These are phyloP conservation scores for Drosophila emarginata DNA, from an alignment of 2,888 invertebrate genomes.

Conservation along the genomic window DNA sequence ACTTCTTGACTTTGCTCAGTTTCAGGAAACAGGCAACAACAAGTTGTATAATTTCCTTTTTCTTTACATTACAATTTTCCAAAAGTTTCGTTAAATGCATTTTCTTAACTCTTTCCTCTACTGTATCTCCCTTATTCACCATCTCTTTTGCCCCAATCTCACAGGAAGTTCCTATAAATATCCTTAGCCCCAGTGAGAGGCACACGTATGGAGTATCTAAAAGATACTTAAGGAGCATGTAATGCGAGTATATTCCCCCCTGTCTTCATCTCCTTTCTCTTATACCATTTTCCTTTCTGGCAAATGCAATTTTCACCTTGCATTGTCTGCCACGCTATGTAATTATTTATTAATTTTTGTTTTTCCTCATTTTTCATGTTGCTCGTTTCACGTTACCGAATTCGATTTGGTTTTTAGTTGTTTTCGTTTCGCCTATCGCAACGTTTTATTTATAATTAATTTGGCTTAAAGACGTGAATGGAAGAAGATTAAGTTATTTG, in stretches of 20 bases:
- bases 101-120: constrained; percentile 18
- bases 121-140: background rate
- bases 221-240: constrained; percentile 61
- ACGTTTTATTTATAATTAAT: constrained; percentile 37
- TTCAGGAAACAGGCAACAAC: constrained; percentile 31
- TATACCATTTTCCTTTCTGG: background rate
- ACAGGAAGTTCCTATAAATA: constrained; percentile 58
- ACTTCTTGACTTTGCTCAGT: constrained; percentile 57
- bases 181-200: constrained; percentile 34
- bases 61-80: constrained; percentile 44
- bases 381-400: constrained; percentile 14
- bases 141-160: background rate
- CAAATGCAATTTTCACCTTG: constrained; percentile 64
- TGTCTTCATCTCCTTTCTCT: background rate
- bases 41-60: constrained; percentile 53
- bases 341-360: constrained; percentile 57
- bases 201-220: constrained; percentile 57
- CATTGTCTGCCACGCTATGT: constrained; percentile 52
- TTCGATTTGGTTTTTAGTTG: constrained; percentile 28
- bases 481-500: constrained; percentile 3
- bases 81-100: constrained; percentile 56
- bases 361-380: background rate
- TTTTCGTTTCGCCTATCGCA: constrained; percentile 13
- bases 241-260: constrained; percentile 46
- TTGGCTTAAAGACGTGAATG: constrained; percentile 29